Evolutionary conservation across 1,140 invertebrate species (phyloP), one percentile per base, ranked within the genome.

Genomic region (Platyura marginata): DNA sequence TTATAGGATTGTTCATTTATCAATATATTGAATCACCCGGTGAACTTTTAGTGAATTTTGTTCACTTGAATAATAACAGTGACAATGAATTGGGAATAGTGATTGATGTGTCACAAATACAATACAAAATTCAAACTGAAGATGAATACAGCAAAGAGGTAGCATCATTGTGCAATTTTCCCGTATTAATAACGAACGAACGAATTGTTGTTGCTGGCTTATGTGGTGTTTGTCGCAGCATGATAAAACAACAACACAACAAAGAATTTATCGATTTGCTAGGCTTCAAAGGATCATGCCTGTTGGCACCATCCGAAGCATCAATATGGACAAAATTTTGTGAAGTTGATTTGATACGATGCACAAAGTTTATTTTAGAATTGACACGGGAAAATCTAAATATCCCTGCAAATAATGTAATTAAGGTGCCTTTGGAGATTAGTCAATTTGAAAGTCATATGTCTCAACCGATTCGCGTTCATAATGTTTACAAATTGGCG

Each of bases 301-400:
- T 91, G 2, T 65, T 80, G 46, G 79, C 84, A 9, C 85, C 83
- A 48, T 79, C 81, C 13, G 85, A 92, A 66, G 70, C 76, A 2
- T 92, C 88, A 6, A 67, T 83, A 21, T 94, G 88, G 88, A 93
- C 89, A 0, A 83, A 80, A 51, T 90, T 90, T 56, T 93, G 89
- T 68, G 90, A 95, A 68, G 68, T 89, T 16, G 82, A 90, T 56
- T 63, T 88, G 13, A 49, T 53, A 6, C 21, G 40, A 51, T 9
- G 43, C 52, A 3, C 47, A 1, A 49, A 47, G 16, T 34, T 47
- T 3, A 38, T 61, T 3, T 48, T 55, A 9, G 29, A 10, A 10
- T 16, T 13, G 20, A 40, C 13, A 13, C 37, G 10, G 3, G 36
- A 33, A 9, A 41, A 42, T 33, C 41, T 19, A 23, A 41, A 34